Conservation (phyloP, 2,113 vertebrate genomes). For the Mobula birostris region DNA sequence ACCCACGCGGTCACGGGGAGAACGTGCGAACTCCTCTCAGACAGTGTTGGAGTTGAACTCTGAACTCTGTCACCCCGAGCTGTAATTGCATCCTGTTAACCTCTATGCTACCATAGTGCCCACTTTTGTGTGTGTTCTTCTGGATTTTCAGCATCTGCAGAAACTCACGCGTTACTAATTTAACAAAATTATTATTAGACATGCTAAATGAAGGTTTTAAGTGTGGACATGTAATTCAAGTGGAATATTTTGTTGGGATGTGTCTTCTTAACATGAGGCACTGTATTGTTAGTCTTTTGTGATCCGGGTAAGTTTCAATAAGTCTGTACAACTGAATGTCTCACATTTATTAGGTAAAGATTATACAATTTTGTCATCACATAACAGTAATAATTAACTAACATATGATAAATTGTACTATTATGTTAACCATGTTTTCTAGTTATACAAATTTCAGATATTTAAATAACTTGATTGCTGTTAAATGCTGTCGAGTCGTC, state of each 20-base stretch:
- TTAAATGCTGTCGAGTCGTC: too few species aligned
- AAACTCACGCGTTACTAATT: too few species aligned
- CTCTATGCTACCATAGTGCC: too few species aligned
- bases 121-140: too few species aligned
- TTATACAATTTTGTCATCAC: not conserved
- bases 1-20: too few species aligned
- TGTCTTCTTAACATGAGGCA: not conserved
- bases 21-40: too few species aligned
- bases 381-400: slow-evolving; percentile 13
- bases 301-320: not conserved
- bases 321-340: not conserved
- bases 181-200: not conserved
- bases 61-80: too few species aligned
- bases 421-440: not conserved
- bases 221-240: not conserved
- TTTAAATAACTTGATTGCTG: not conserved
- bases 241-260: not conserved
- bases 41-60: too few species aligned
- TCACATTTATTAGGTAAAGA: too few species aligned
- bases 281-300: not conserved
- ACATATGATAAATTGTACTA: not conserved
- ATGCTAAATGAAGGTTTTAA: slow-evolving; percentile 1
- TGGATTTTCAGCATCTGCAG: too few species aligned
- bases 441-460: not conserved
- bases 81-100: too few species aligned